Evolutionary conservation across 2,888 invertebrate species (phyloP).

Genomic region (Zele albiditarsus): DNA sequence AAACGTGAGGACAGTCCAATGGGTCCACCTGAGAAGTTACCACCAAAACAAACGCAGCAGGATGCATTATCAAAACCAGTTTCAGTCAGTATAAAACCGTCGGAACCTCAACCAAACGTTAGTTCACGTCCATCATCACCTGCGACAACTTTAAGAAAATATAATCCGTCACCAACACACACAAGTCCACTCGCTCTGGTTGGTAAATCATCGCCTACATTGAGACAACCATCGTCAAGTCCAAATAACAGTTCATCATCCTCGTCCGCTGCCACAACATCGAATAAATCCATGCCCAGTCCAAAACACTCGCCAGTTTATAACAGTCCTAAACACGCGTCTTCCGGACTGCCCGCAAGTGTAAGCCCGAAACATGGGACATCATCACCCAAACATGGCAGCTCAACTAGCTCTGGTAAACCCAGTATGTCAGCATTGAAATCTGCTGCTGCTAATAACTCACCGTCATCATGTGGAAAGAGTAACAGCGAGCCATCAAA

Average conservation of each 20-base stretch:
- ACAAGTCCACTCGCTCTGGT: slow-evolving; percentile 79
- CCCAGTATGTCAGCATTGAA: slow-evolving; percentile 92
- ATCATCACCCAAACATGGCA: slow-evolving; percentile 86
- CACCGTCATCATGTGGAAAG: slow-evolving; percentile 73
- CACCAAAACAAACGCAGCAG: slow-evolving; percentile 76
- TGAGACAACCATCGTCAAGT: slow-evolving; percentile 47
- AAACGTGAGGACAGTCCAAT: slow-evolving; percentile 86
- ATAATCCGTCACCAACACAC: slow-evolving; percentile 83
- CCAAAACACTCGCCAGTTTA: slow-evolving; percentile 86
- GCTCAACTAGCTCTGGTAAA: slow-evolving; percentile 83
- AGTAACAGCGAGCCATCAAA: slow-evolving; percentile 56
- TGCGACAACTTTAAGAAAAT: slow-evolving; percentile 80
- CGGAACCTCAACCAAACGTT: slow-evolving; percentile 76
- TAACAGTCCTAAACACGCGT: slow-evolving; percentile 81
- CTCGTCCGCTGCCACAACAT: slow-evolving; percentile 74
- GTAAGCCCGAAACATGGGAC: slow-evolving; percentile 85
- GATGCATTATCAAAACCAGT: slow-evolving; percentile 83
- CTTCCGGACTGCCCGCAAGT: slow-evolving; percentile 78
- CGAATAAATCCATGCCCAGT: slow-evolving; percentile 77
- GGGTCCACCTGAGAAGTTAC: slow-evolving; percentile 86
- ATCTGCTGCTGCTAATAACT: slow-evolving; percentile 79
- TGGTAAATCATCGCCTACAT: slow-evolving; percentile 75
- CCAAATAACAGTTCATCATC: slow-evolving; percentile 74
- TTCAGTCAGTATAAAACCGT: slow-evolving; percentile 83
- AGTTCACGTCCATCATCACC: slow-evolving; percentile 79